A percentile compares a stretch with the other conserved stretches of the same genome.
Conservation (phyloP, 2,888 invertebrate species). For the Scaptomyza reducta region DNA sequence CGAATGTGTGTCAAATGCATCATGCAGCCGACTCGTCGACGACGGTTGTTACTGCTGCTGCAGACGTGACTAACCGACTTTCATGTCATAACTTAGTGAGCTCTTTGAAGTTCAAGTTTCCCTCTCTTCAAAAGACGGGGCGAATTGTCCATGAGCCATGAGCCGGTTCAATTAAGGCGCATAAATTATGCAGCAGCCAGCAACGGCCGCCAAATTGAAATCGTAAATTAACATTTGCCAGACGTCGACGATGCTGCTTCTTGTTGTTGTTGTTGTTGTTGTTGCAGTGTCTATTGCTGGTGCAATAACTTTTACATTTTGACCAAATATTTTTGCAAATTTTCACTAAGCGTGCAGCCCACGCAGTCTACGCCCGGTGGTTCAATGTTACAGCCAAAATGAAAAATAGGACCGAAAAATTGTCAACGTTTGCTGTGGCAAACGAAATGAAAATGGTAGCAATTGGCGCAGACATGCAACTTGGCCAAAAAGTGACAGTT, state of each 20-base stretch:
- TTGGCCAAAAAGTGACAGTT: slow-evolving; percentile 75
- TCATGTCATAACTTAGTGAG: slow-evolving; percentile 77
- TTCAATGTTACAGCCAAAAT: slow-evolving; percentile 35
- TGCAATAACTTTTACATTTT: slow-evolving; percentile 79
- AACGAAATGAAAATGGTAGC: slow-evolving; percentile 80
- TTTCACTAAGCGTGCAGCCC: slow-evolving; percentile 76
- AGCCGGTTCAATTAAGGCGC: slow-evolving; percentile 77
- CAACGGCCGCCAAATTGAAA: slow-evolving; percentile 76
- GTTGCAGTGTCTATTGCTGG: slow-evolving; percentile 10
- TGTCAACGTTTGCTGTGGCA: slow-evolving; percentile 60
- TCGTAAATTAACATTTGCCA: slow-evolving; percentile 79
- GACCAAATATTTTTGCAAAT: slow-evolving; percentile 80
- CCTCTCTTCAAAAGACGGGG: slow-evolving; percentile 7
- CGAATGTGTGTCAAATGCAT: slow-evolving; percentile 79
- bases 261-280: not conserved
- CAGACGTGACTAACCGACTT: slow-evolving; percentile 79
- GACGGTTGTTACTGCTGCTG: slow-evolving; percentile 22
- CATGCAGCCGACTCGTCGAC: slow-evolving; percentile 57
- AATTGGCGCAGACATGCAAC: slow-evolving; percentile 76
- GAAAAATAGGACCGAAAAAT: slow-evolving; percentile 47
- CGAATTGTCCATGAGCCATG: slow-evolving; percentile 40
- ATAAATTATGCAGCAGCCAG: slow-evolving; percentile 72
- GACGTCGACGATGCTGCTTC: slow-evolving; percentile 32
- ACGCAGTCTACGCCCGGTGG: slow-evolving; percentile 72
- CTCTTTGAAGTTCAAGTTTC: slow-evolving; percentile 77